Base-by-base conservation (phyloP, 2,888 invertebrate species). In the Amphipyra berbera region DNA sequence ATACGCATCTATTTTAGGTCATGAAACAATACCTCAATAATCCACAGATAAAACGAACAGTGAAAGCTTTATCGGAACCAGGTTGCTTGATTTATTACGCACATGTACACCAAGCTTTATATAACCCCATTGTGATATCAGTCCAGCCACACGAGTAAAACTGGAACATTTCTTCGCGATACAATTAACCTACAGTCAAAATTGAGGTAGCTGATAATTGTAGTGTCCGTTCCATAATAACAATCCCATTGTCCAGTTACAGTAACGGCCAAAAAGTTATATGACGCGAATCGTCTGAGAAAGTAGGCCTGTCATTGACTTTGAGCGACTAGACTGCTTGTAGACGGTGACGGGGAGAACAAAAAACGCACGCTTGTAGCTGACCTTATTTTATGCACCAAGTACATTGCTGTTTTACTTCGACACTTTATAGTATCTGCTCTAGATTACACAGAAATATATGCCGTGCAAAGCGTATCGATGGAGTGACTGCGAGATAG, bases 241-340 rank as follows among this genome's bases (percentile, higher is more conserved):
- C 89, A 89, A 90, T 89, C 79, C 82, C 82, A 79, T 82, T 83
- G 86, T 86, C 84, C 88, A 85, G 90, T 92, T 86, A 90, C 85
- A 82, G 83, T 87, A 88, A 88, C 85, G 86, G 84, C 82, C 76
- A 83, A 92, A 91, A 91, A 89, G 87, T 85, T 82, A 87, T 86
- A 87, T 80, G 88, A 87, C 86, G 82, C 78, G 81, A 83, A 79
- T 84, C 74, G 85, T 76, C 83, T 87, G 87, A 77, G 93, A 94
- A 94, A 94, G 94, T 93, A 85, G 92, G 90, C 86, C 88, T 90
- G 91, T 82, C 90, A 86, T 86, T 88, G 90, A 88, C 89, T 91
- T 82, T 73, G 68, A 58, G 52, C 82, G 91, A 88, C 93, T 92
- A 94, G 94, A 94, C 94, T 83, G 88, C 74, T 82, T 81, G 88